Base-by-base conservation (phyloP, 2,888 invertebrate genomes). In the Julus scandinavius region DNA sequence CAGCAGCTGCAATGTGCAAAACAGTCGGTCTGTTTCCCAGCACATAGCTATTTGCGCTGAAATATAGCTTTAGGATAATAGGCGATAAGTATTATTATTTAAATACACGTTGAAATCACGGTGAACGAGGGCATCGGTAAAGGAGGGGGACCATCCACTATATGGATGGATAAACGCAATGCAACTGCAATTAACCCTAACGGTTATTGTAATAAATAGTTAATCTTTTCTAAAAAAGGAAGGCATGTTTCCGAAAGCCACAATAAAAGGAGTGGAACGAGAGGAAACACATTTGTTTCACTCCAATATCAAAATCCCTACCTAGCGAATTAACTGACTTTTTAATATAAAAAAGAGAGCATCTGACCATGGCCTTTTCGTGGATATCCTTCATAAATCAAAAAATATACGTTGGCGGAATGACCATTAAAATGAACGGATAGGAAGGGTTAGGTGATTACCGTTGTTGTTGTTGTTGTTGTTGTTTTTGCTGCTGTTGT, bases 361-460 rank as follows among this genome's bases (percentile, higher is more conserved):
- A 72, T 72, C 72, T 72, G 72, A 72, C 72, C 72, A 72, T 72
- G 72, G 72, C 20, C 72, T 9, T 72, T 72, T 29, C 72, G 72
- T 72, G 72, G 7, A 6, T 29, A 72, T 72, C 72, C 2, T 29
- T 0, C 72, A 72, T 72, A 72, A 72, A 72, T 72, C 72, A 72
- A 20, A 72, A 72, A 63, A 63, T 6, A 63, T n/a, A 72, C 20
- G 72, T 72, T 72, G 72, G 72, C 72, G n/a, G 20, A 72, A 72
- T 72, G 72, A 72, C 72, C 29, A 72, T 72, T 72, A 29, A 72
- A 72, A 29, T 72, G 20, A 72, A 72, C 72, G 29, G 72, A 72
- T 72, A 72, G 72, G 72, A 72, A 72, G 72, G 72, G 72, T 72
- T 72, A 41, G n/a, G n/a, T 85, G 41, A 45, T 85, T 85, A 85